Base-by-base conservation (phyloP, 2,113 vertebrate genomes). In the Trematomus loennbergii region DNA sequence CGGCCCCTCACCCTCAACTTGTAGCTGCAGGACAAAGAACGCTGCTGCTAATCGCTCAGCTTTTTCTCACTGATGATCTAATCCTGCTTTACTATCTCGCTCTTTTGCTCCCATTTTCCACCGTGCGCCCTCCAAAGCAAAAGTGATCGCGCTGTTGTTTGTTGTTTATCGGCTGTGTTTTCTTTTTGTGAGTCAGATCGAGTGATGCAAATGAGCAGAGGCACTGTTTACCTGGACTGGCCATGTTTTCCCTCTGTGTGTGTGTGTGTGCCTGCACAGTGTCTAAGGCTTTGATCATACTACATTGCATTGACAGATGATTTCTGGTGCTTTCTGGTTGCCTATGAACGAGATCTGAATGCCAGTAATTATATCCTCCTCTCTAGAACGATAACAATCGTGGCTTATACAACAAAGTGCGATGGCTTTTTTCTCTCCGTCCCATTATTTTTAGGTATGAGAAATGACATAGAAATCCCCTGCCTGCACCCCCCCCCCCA, bases 261-360 rank as follows among this genome's bases (percentile, higher is more conserved):
- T 66, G 55, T 67, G 11, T 79, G 22, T 29, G 18, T 46, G 78
- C 68, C 82, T 88, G 86, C 76, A 65, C 81, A 65, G 72, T 29
- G 72, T 91, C 87, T 76, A 75, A 55, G 89, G 87, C 91, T 94
- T 94, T 94, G 93, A 94, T 94, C 93, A 91, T 88, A 75, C 89
- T 83, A 88, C 90, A 87, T 84, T 86, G 90, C 90, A 92, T 89
- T 92, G 93, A 92, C 91, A 90, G 92, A 93, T 92, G 89, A 91
- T 92, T 92, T 94, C 90, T 89, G 87, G 86, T 90, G 89, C 89
- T 89, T 92, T 90, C 87, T 91, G 91, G 78, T 92, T 89, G 87
- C 92, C 91, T 90, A 86, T 84, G 90, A 94, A 91, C 82, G 45
- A 89, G 87, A 92, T 91, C 82, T 89, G 87, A 92, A 89, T 90